Conservation (phyloP, 1,140 invertebrate genomes). For the Drosophila tsacasi region DNA sequence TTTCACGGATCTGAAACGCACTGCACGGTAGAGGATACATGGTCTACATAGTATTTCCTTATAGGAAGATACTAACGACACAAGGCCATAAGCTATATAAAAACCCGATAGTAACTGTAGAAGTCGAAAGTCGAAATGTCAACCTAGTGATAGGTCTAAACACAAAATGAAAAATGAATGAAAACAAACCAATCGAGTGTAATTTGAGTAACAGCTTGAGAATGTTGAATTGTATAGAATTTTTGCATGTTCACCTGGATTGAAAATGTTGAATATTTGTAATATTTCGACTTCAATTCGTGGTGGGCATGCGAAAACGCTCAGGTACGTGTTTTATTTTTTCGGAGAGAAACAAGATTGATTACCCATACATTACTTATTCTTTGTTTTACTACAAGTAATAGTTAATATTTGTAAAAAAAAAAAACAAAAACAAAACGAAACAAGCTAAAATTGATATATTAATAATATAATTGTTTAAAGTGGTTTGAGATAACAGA, state of each 20-base stretch:
- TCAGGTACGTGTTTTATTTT: conserved; percentile 85
- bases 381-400: conserved; percentile 80
- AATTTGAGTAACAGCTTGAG: conserved; percentile 80
- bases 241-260: conserved; percentile 61
- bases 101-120: conserved; percentile 29
- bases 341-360: conserved; percentile 88
- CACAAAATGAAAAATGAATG: conserved; percentile 46
- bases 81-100: conserved; percentile 6
- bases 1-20: conserved; percentile 15
- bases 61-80: not conserved
- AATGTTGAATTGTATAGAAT: conserved; percentile 83
- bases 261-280: not conserved
- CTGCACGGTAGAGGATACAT: not conserved
- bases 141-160: conserved; percentile 64
- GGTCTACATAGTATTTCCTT: not conserved
- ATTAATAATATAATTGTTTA: conserved; percentile 68
- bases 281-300: conserved; percentile 6
- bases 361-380: conserved; percentile 85
- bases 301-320: conserved; percentile 72
- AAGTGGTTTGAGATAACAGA: conserved; percentile 28
- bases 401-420: conserved; percentile 77
- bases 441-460: conserved; percentile 56
- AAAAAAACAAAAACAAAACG: conserved; percentile 22
- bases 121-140: conserved; percentile 70
- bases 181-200: conserved; percentile 74